A percentile compares a stretch with the other conserved stretches of the same genome.
Evolutionary conservation across 2,113 vertebrate genomes (phyloP).

Genomic region (Pionites leucogaster): DNA sequence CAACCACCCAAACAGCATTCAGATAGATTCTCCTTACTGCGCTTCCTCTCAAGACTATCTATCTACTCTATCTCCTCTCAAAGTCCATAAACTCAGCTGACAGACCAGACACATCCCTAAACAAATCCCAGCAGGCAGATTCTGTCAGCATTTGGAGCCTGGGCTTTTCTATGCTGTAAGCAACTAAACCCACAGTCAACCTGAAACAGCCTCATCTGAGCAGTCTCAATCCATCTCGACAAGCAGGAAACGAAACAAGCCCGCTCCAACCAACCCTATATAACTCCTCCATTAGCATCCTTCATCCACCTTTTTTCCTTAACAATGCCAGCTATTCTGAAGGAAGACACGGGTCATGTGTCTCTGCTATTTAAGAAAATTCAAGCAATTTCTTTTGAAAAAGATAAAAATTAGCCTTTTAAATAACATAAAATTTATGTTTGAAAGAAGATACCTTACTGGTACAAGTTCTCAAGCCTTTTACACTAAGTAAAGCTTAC

Average conservation of each 20-base stretch:
- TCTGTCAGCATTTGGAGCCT: background rate
- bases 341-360: background rate
- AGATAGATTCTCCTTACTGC: background rate
- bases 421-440: background rate
- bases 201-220: background rate
- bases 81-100: background rate
- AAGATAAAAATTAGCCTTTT: background rate
- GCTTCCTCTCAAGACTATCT: background rate
- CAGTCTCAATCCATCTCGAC: background rate
- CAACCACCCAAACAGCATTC: background rate
- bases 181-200: background rate
- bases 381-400: background rate
- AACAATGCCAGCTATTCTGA: background rate
- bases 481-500: background rate
- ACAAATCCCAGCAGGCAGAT: background rate
- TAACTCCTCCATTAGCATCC: background rate
- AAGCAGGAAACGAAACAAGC: background rate
- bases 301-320: background rate
- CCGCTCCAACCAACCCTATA: fast-evolving
- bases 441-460: background rate
- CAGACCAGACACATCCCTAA: background rate
- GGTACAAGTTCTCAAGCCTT: background rate
- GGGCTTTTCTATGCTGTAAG: background rate
- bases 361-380: background rate
- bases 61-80: background rate